phyloP scores from a whole-genome alignment of 2,113 vertebrate species.

The Mobula birostris region DNA sequence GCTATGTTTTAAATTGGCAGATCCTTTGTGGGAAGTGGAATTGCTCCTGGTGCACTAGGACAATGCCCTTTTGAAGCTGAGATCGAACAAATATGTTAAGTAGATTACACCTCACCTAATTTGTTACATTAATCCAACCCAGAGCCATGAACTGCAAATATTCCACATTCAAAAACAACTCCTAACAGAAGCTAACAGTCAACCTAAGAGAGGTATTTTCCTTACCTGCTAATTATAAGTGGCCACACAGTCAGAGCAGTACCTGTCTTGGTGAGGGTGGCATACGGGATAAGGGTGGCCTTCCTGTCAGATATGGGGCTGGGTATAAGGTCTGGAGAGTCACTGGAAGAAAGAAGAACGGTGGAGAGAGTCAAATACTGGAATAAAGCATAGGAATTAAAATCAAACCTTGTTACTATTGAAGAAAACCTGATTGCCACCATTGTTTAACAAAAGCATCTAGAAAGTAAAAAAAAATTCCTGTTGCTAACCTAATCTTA shows the following conservation, averaged over 20 bases:
- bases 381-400: not conserved
- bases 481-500: not conserved
- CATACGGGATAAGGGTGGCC: not conserved
- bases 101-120: not conserved
- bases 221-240: not conserved
- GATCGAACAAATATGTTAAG: not conserved
- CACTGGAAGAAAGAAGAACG: not conserved
- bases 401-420: not conserved
- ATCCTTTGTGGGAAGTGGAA: not conserved
- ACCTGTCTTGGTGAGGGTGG: not conserved
- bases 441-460: not conserved
- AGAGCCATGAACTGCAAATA: no score
- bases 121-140: no score
- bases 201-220: not conserved
- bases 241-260: not conserved
- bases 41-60: not conserved
- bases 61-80: not conserved
- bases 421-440: not conserved
- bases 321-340: not conserved
- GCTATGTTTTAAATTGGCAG: not conserved
- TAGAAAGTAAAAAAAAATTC: not conserved
- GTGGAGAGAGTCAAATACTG: not conserved
- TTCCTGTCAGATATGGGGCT: not conserved
- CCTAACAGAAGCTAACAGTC: no score
- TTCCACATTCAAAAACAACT: no score